Conservation (phyloP, 2,113 vertebrate species). For the Jacana jacana region DNA sequence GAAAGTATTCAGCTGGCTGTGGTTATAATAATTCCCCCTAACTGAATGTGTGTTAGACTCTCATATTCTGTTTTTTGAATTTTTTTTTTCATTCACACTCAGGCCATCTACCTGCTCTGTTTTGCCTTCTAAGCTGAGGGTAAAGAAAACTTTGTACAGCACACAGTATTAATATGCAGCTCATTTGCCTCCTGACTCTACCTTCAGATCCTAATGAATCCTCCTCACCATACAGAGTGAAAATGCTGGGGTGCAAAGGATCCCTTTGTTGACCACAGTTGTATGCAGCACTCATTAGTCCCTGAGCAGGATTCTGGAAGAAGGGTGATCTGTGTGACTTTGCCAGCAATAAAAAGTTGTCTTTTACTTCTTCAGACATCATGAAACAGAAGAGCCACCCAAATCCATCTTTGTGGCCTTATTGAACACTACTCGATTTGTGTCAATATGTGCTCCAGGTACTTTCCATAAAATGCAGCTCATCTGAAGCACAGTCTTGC, state of each 20-base stretch:
- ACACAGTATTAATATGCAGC: not conserved
- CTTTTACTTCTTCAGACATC: not conserved
- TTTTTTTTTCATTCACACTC: not conserved
- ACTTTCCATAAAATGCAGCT: not conserved
- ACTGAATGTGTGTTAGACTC: not conserved
- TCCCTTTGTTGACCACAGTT: not conserved
- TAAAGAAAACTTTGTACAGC: not conserved
- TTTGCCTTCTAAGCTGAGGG: not conserved
- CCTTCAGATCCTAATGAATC: not conserved
- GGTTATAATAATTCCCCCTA: not conserved
- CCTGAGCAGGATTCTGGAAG: not conserved
- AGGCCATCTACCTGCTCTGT: not conserved
- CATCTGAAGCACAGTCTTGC: not conserved
- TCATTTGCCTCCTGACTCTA: not conserved
- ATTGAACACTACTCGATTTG: not conserved
- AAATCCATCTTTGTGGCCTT: not conserved
- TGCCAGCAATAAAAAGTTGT: not conserved
- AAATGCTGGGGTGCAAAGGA: not conserved
- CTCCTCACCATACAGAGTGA: not conserved
- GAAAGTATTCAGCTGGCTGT: not conserved
- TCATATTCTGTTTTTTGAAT: not conserved
- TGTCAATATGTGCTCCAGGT: not conserved
- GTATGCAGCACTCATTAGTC: not conserved
- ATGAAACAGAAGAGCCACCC: not conserved
- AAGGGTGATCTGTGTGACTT: not conserved